Percentiles rank a stretch among this genome's conserved stretches.
Evolutionary conservation across 1,140 invertebrate species (phyloP).

Genomic region (Apis florea): DNA sequence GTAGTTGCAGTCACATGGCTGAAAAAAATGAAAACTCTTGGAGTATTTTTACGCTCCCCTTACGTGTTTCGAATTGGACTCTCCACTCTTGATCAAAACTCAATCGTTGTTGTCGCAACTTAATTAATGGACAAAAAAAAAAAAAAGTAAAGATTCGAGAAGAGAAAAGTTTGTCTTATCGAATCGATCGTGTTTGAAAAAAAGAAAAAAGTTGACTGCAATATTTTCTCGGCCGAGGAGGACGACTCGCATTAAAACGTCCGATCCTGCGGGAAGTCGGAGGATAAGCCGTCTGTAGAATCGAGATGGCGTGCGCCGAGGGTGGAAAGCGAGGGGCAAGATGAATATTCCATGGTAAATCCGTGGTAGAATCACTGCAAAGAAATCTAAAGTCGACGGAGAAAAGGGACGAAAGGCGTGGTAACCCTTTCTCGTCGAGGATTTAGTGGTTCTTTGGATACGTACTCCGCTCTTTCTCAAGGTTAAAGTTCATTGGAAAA

Average conservation of each 20-base stretch:
- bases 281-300: conserved; percentile 59
- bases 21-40: too few species aligned
- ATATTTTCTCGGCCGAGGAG: conserved; percentile 13
- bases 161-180: neutral
- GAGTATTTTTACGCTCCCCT: too few species aligned
- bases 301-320: conserved; percentile 50
- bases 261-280: conserved; percentile 50
- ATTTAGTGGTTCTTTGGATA: conserved; percentile 51
- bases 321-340: conserved; percentile 64
- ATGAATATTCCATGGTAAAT: conserved; percentile 78
- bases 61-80: too few species aligned
- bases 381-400: conserved; percentile 62
- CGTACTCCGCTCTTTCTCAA: conserved; percentile 8
- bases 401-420: conserved; percentile 28
- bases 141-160: too few species aligned
- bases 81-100: too few species aligned
- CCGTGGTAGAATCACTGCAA: conserved; percentile 69
- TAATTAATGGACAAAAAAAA: too few species aligned
- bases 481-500: conserved; percentile 49
- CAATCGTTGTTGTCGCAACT: too few species aligned
- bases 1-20: too few species aligned
- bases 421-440: conserved; percentile 57
- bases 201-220: neutral
- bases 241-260: conserved; percentile 58
- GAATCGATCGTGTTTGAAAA: neutral